These are phyloP conservation scores for Pteropus rufus DNA, from an alignment of 2,797 vertebrate genomes.

Conservation along the genomic window DNA sequence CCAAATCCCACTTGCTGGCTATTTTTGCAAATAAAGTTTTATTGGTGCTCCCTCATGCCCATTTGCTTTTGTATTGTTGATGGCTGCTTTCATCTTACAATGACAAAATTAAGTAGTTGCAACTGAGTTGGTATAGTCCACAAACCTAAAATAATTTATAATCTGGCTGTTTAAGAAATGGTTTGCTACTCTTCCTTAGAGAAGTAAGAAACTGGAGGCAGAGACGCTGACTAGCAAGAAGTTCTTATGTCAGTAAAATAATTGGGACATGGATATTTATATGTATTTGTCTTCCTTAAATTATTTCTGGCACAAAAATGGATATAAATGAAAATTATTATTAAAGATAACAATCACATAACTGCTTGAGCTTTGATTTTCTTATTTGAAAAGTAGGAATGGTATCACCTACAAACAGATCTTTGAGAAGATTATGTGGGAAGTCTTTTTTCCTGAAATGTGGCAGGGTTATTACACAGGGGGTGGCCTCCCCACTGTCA, in stretches of 20 bases:
- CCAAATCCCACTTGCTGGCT: background rate
- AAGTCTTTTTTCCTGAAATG: background rate
- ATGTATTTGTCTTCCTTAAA: background rate
- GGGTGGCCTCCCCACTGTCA: rapidly evolving
- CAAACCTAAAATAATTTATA: conserved; percentile 5
- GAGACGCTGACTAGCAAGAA: background rate
- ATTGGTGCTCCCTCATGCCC: background rate
- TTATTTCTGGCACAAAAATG: background rate
- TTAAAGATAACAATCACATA: background rate
- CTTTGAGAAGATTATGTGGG: background rate
- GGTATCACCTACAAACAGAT: background rate
- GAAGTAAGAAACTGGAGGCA: background rate
- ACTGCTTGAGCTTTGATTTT: background rate
- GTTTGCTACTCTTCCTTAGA: background rate
- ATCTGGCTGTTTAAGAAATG: background rate
- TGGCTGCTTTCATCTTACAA: background rate
- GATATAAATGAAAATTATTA: background rate
- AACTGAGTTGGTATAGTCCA: background rate
- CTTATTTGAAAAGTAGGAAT: background rate
- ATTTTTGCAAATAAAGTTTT: background rate
- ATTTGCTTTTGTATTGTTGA: background rate
- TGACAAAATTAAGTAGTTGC: background rate
- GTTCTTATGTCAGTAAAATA: background rate
- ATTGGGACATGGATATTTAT: background rate
- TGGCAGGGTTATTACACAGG: background rate